Base-by-base conservation (phyloP, 2,113 vertebrate genomes). In the Chelonoidis abingdonii region DNA sequence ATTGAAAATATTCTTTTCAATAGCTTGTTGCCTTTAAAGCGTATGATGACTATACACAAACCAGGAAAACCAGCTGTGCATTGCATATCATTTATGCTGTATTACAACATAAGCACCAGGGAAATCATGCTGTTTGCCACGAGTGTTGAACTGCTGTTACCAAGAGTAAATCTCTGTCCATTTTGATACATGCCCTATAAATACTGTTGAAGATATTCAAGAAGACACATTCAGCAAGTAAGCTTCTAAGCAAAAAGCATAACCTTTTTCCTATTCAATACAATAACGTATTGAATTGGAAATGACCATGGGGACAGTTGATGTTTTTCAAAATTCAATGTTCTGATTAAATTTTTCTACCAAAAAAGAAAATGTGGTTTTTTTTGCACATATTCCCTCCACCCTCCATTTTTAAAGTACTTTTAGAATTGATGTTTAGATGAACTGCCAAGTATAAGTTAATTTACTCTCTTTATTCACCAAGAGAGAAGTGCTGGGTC, bases 51-150 rank as follows among this genome's bases (percentile, higher is more conserved):
- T 86, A n/a, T 78, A 76, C 22, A 50, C 53, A 85, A 57, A 83
- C 65, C 76, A 95, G 83, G 94, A 72, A 80, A 69, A 93, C 7
- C 91, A 80, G 87, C 89, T 96, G 92, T 95, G 95, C 95, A 87
- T n/a, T 10, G 1, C 75, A 87, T 90, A 93, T 87, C 93, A 84
- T n/a, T 96, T 80, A 92, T 87, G 69, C 86, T 94, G 59, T 22
- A 87, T 78, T 79, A 86, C 24, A 96, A 93, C 92, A 72, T 89
- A 91, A 93, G 85, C 0, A 1, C 84, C 84, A 83, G 49, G 49
- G 96, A 86, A 84, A 92, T 87, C 24, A 31, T 8, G 24, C 72
- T 82, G 80, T 80, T 97, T 88, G 84, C 92, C 80, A 82, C 91
- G 59, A 88, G 76, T 86, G 83, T 52, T 94, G 92, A 97, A 95